phyloP scores from a whole-genome alignment of 2,888 invertebrate species.

The Ethmia dodecea region DNA sequence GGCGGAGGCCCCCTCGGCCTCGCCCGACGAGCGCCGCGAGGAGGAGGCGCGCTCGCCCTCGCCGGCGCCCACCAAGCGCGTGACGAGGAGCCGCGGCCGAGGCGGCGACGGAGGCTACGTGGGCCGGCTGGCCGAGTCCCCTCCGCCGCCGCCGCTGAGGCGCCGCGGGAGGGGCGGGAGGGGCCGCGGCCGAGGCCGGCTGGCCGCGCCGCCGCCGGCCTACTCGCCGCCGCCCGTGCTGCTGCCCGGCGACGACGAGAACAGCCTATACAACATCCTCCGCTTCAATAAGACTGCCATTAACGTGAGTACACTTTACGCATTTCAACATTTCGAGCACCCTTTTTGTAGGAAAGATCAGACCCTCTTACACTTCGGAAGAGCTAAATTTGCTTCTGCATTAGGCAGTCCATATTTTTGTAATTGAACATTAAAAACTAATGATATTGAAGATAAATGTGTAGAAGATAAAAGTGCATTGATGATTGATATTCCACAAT shows the following conservation, averaged over 20 bases:
- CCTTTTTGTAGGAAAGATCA: no score
- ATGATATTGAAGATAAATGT: no score
- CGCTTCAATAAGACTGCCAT: slow-evolving; percentile 89
- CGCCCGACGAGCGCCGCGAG: slow-evolving; percentile 45
- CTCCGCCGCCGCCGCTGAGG: slow-evolving; percentile 61
- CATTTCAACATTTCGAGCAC: no score
- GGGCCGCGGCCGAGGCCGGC: slow-evolving; percentile 59
- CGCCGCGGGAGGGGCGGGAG: slow-evolving; percentile 56
- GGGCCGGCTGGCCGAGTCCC: slow-evolving; percentile 68
- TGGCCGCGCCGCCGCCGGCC: slow-evolving; percentile 66
- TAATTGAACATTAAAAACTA: no score
- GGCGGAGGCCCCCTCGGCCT: slow-evolving; percentile 50
- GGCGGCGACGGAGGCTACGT: slow-evolving; percentile 71
- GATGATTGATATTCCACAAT: no score
- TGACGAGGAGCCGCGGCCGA: slow-evolving; percentile 80
- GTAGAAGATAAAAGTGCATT: no score
- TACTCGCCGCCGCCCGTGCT: slow-evolving; percentile 71
- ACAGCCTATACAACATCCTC: slow-evolving; percentile 89
- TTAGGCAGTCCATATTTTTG: no score
- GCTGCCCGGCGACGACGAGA: slow-evolving; percentile 84
- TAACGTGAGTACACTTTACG: slow-evolving; percentile 79
- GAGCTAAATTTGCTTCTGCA: no score
- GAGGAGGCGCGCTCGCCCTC: slow-evolving; percentile 74
- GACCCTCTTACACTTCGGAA: no score
- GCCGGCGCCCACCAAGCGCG: slow-evolving; percentile 76